Percentiles rank a stretch among this genome's conserved stretches.
Evolutionary conservation across 2,888 invertebrate genomes (phyloP).

Genomic region (Anticlea derivata): DNA sequence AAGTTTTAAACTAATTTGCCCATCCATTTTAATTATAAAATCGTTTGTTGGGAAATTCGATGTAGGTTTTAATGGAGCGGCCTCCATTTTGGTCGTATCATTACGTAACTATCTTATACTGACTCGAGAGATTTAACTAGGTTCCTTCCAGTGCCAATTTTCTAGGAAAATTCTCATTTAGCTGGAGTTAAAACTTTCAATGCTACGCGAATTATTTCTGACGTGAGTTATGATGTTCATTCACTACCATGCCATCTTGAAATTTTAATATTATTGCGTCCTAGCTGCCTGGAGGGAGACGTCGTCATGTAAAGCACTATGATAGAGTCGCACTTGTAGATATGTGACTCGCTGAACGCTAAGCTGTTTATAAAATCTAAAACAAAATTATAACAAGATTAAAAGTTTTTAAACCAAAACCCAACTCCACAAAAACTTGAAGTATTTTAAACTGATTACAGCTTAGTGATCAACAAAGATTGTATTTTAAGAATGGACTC

Average conservation of each 20-base stretch:
- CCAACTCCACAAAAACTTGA: no score
- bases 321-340: no score
- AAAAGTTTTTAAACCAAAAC: no score
- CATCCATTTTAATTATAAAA: slow-evolving; percentile 47
- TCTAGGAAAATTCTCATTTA: slow-evolving; percentile 22
- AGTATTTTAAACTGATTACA: no score
- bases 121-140: slow-evolving; percentile 12
- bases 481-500: no score
- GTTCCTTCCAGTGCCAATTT: slow-evolving; percentile 9
- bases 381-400: no score
- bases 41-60: slow-evolving; percentile 37
- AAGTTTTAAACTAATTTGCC: slow-evolving; percentile 50
- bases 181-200: slow-evolving; percentile 16
- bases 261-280: slow-evolving; percentile 2
- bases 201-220: slow-evolving; percentile 15
- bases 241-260: slow-evolving; percentile 1
- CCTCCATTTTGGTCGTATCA: slow-evolving; percentile 7
- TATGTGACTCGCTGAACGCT: no score
- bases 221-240: slow-evolving; percentile 14
- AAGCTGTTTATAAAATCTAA: no score
- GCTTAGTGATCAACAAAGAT: no score
- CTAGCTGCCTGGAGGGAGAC: no score
- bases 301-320: no score
- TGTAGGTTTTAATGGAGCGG: slow-evolving; percentile 22
- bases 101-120: slow-evolving; percentile 7